Conservation (phyloP, 2,113 vertebrate genomes). For the Dicentrarchus labrax region DNA sequence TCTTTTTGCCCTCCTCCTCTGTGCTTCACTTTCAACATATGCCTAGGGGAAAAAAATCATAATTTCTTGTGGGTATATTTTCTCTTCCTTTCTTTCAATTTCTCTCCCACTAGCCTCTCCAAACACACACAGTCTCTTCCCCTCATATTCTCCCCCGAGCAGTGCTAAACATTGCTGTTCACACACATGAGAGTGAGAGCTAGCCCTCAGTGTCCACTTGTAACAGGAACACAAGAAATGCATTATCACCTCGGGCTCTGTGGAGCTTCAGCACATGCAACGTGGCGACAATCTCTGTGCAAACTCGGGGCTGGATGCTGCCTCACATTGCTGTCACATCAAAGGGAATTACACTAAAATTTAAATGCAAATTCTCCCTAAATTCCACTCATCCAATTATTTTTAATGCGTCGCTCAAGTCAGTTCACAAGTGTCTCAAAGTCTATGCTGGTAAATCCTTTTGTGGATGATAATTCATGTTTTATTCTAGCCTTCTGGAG, state of each 20-base stretch:
- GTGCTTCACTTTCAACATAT: slow-evolving; percentile 44
- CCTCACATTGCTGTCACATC: slow-evolving; percentile 46
- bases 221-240: slow-evolving; percentile 79
- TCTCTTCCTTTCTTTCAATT: slow-evolving; percentile 54
- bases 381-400: slow-evolving; percentile 67
- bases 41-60: slow-evolving; percentile 51
- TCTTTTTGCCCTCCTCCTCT: slow-evolving; percentile 20
- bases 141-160: slow-evolving; percentile 24
- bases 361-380: slow-evolving; percentile 59
- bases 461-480: slow-evolving; percentile 60
- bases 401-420: slow-evolving; percentile 61
- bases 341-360: slow-evolving; percentile 59
- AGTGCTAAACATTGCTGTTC: slow-evolving; percentile 73
- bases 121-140: slow-evolving; percentile 1
- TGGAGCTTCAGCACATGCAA: slow-evolving; percentile 38
- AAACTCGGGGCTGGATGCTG: slow-evolving; percentile 37
- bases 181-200: slow-evolving; percentile 61
- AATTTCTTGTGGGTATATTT: slow-evolving; percentile 54
- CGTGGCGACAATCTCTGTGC: slow-evolving; percentile 46
- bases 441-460: slow-evolving; percentile 46
- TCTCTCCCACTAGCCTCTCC: slow-evolving; percentile 48
- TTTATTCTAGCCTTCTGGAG: slow-evolving; percentile 63
- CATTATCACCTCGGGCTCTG: slow-evolving; percentile 73
- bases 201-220: slow-evolving; percentile 67
- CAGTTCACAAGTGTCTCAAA: slow-evolving; percentile 28